Base-by-base conservation (phyloP, 2,797 vertebrate species). In the Clamator glandarius region DNA sequence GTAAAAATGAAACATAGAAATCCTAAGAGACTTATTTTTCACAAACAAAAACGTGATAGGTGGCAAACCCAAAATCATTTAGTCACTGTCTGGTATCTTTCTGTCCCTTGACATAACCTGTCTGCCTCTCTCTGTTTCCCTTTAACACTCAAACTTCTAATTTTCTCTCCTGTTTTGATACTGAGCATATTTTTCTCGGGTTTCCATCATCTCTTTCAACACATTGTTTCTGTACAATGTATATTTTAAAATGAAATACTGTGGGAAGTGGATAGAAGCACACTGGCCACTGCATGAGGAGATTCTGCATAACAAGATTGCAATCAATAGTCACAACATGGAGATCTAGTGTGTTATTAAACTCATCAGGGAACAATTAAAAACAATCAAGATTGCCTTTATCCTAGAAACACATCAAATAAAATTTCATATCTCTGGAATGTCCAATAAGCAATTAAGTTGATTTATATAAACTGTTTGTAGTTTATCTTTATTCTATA, bases 201-300 rank as follows among this genome's bases (percentile, higher is more conserved):
- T 69, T 55, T 55, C 20, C 8, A 11, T 52, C 3, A 18, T 31
- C 2, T 79, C 5, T 24, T 19, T 61, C n/a, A 50, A 41, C 0
- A 0, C 41, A 19, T 1, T 4, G 2, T 48, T 66, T 55, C 42
- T 7, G 6, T 62, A 8, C 7, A 75, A 58, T 3, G 1, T 24
- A 11, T 48, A 18, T 64, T 48, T 64, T 48, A 52, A 11, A 11
- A 18, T 51, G 46, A 35, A 54, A 17, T n/a, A 25, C 9, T 67
- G 9, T 28, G 41, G 23, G 8, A 25, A 29, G 18, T 31, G 39
- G 17, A n/a, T 7, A n/a, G 23, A 51, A 72, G 26, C 18, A 75
- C 14, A 12, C 8, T 72, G 46, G 16, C 16, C 17, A n/a, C 23
- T 20, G 11, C 7, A 19, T 51, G 26, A 3, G 18, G 35, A 54